Conservation (phyloP, 2,888 invertebrate genomes). For the Heteromurus nitidus region DNA sequence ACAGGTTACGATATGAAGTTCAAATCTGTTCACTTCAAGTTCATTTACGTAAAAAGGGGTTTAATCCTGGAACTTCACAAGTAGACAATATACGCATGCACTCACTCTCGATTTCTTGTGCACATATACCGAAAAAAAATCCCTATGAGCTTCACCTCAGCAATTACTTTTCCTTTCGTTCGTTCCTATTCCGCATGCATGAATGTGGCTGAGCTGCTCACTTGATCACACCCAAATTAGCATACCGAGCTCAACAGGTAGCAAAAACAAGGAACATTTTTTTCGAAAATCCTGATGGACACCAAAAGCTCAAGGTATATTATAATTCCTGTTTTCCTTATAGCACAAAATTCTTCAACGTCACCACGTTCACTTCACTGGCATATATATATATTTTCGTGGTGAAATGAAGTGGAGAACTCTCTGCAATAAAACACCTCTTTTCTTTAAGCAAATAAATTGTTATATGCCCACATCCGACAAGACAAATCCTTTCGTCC, state of each 20-base stretch:
- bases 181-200: neutral
- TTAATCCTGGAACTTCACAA: neutral
- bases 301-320: neutral
- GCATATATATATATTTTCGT: too few relatives aligned
- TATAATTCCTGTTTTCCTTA: neutral
- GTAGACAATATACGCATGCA: neutral
- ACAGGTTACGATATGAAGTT: too few relatives aligned
- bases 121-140: neutral
- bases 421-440: neutral
- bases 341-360: neutral
- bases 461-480: neutral
- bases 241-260: slow-evolving; percentile 14
- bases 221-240: neutral
- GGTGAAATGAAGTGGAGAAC: too few relatives aligned
- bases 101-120: neutral
- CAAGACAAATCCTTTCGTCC: slow-evolving; percentile 42
- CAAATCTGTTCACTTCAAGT: too few relatives aligned
- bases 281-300: neutral
- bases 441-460: neutral
- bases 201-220: neutral
- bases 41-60: too few relatives aligned
- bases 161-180: neutral
- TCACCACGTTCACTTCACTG: neutral
- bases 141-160: too few relatives aligned
- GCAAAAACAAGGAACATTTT: slow-evolving; percentile 31